phyloP scores from a whole-genome alignment of 2,113 vertebrate genomes.

The Pteronura brasiliensis region DNA sequence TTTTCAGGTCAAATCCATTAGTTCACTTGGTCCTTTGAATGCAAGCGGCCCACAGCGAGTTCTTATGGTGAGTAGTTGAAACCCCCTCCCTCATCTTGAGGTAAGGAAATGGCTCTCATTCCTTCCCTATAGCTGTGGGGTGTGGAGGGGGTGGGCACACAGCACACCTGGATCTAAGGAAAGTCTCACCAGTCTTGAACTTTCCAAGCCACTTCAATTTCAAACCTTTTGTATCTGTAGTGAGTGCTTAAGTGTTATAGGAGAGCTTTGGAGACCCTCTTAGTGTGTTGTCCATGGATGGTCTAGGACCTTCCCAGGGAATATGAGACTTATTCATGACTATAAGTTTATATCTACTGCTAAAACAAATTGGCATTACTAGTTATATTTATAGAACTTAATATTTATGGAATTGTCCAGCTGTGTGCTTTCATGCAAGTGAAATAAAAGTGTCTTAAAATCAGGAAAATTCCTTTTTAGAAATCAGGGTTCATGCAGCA shows the following conservation, averaged over 20 bases:
- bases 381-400: not conserved
- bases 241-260: no score
- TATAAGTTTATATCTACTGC: not conserved
- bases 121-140: not conserved
- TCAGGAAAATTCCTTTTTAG: not conserved
- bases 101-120: not conserved
- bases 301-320: not conserved
- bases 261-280: not conserved
- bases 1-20: not conserved
- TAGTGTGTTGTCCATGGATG: not conserved
- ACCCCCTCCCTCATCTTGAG: not conserved
- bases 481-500: not conserved
- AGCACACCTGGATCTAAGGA: not conserved
- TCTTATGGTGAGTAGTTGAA: not conserved
- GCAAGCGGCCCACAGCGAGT: not conserved
- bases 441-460: not conserved
- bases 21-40: not conserved
- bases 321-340: not conserved
- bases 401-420: not conserved
- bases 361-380: not conserved
- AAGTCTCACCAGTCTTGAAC: not conserved
- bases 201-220: not conserved
- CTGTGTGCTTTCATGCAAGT: not conserved
- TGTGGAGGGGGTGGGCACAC: accelerated
- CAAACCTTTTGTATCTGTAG: not conserved